A percentile compares a stretch with the other conserved stretches of the same genome.
These are phyloP conservation scores for Lampris incognitus DNA, from an alignment of 2,113 vertebrate genomes.

Conservation along the genomic window DNA sequence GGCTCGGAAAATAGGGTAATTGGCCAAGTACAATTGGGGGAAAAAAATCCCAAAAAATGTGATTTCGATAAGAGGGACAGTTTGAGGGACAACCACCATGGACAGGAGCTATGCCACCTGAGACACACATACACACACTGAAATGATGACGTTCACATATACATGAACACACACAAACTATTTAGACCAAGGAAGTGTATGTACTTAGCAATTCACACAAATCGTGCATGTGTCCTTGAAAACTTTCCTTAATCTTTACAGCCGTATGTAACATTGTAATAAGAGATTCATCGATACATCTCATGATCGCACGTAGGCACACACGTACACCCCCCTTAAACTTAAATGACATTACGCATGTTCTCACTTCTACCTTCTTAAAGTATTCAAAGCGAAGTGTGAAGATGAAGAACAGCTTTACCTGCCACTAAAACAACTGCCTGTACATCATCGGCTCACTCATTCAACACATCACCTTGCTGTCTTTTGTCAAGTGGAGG, in stretches of 20 bases:
- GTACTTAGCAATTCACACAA: neutral
- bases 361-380: conserved; percentile 41
- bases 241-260: conserved; percentile 9
- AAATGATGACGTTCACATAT: neutral
- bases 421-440: conserved; percentile 28
- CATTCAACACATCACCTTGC: conserved; percentile 82
- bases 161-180: neutral
- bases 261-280: neutral
- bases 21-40: too few relatives aligned
- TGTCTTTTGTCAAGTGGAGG: conserved; percentile 77
- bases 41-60: too few relatives aligned
- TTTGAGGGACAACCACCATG: neutral
- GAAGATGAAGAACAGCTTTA: conserved; percentile 26
- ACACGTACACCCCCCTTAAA: neutral
- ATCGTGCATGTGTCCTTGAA: neutral
- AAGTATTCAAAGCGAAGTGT: conserved; percentile 35
- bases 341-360: conserved; percentile 27
- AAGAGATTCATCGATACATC: too few relatives aligned
- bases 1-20: too few relatives aligned
- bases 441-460: conserved; percentile 40
- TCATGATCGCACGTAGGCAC: neutral
- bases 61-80: neutral
- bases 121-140: conserved; percentile 1
- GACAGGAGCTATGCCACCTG: neutral
- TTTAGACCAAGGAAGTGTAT: neutral